phyloP scores from a whole-genome alignment of 2,888 invertebrate species.

The Pseudoips prasinana region DNA sequence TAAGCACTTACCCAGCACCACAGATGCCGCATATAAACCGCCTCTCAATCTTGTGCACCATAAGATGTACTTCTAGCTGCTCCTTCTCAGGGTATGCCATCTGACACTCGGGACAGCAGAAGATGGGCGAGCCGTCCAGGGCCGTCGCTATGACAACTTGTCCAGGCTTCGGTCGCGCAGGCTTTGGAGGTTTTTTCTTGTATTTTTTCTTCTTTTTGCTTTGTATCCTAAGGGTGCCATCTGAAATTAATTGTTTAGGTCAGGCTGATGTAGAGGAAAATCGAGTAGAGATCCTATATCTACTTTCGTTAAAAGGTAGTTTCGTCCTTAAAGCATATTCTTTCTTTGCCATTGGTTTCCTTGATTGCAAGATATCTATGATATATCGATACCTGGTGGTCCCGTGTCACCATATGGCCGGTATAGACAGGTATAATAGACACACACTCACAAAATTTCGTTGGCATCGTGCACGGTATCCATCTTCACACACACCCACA shows the following conservation, averaged over 20 bases:
- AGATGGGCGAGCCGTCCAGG: slow-evolving; percentile 87
- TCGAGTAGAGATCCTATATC: too few species aligned
- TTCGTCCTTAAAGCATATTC: too few species aligned
- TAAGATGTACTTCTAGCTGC: slow-evolving; percentile 88
- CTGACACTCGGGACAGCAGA: slow-evolving; percentile 91
- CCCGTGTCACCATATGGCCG: too few species aligned
- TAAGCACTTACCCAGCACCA: slow-evolving; percentile 83
- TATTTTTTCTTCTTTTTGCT: slow-evolving; percentile 89
- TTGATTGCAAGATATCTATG: too few species aligned
- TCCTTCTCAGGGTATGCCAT: slow-evolving; percentile 92
- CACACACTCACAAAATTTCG: too few species aligned
- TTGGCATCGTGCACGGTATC: too few species aligned
- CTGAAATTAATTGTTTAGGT: slow-evolving; percentile 34
- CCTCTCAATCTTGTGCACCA: slow-evolving; percentile 90
- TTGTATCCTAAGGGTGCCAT: slow-evolving; percentile 50
- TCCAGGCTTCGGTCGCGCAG: slow-evolving; percentile 89
- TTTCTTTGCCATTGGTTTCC: too few species aligned
- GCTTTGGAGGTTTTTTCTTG: slow-evolving; percentile 90
- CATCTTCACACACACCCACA: too few species aligned
- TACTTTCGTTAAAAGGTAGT: too few species aligned
- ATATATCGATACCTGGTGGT: too few species aligned
- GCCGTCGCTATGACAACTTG: slow-evolving; percentile 89
- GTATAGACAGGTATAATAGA: too few species aligned
- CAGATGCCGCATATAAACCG: slow-evolving; percentile 90
- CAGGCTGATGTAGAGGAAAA: background rate